phyloP scores from a whole-genome alignment of 2,113 vertebrate species.

The Megalops atlanticus region DNA sequence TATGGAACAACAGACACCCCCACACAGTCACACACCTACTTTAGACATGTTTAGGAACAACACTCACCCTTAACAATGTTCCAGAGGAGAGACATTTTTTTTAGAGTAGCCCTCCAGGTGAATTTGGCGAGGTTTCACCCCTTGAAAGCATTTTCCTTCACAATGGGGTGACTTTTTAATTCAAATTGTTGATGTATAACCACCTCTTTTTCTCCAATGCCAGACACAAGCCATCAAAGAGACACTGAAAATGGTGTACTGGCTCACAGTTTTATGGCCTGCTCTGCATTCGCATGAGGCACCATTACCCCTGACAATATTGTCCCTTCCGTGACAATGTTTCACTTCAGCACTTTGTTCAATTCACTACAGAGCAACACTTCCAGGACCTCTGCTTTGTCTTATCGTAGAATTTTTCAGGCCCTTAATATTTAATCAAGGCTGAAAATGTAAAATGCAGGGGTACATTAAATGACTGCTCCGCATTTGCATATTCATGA shows the following conservation, averaged over 20 bases:
- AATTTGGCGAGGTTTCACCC: neutral
- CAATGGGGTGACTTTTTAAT: neutral
- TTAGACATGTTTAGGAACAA: no score
- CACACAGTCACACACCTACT: no score
- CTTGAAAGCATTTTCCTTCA: neutral
- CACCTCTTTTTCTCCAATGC: neutral
- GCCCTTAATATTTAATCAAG: conserved; percentile 23
- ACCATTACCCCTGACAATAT: neutral
- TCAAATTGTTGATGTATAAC: neutral
- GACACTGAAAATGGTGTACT: neutral
- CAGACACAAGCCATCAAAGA: neutral
- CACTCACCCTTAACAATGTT: no score
- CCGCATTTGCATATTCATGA: conserved; percentile 32
- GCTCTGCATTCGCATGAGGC: neutral
- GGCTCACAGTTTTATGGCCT: neutral
- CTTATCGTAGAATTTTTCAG: conserved; percentile 17
- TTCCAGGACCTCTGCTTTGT: conserved; percentile 12
- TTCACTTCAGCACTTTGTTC: neutral
- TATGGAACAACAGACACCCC: no score
- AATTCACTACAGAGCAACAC: neutral
- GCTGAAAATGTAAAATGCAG: conserved; percentile 21
- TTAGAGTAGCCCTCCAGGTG: neutral
- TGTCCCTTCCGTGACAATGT: neutral
- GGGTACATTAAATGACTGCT: conserved; percentile 16
- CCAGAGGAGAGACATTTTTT: neutral